phyloP scores from a whole-genome alignment of 2,113 vertebrate species.

The Melanerpes formicivorus region DNA sequence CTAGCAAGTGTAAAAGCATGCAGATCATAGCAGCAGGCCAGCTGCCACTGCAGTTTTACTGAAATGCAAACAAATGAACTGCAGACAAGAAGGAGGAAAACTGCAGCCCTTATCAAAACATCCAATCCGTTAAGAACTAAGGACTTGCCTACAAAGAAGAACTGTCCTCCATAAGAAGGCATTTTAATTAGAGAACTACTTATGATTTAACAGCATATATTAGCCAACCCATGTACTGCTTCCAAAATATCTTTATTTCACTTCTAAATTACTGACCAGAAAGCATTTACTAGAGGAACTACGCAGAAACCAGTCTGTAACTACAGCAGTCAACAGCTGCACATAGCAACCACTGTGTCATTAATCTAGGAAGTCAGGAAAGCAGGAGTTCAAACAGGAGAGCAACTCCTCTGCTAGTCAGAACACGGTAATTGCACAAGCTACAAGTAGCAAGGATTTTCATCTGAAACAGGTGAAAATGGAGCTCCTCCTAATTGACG shows the following conservation, averaged over 20 bases:
- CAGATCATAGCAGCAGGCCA: background rate
- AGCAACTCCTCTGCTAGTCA: background rate
- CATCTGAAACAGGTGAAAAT: slow-evolving; percentile 61
- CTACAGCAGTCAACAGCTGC: background rate
- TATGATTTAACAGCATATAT: background rate
- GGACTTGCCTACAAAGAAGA: background rate
- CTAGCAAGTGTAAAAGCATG: background rate
- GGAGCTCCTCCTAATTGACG: slow-evolving; percentile 43
- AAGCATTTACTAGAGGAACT: background rate
- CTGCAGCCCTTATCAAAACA: background rate
- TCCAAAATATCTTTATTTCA: background rate
- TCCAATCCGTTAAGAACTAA: background rate
- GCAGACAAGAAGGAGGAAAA: background rate
- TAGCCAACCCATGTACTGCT: background rate
- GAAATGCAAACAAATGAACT: background rate
- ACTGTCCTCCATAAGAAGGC: background rate
- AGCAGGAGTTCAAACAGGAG: background rate
- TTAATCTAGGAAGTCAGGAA: fast-evolving
- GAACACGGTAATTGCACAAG: slow-evolving; percentile 14
- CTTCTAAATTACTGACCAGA: background rate
- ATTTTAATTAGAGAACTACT: background rate
- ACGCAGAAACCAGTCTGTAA: background rate
- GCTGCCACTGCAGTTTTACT: background rate
- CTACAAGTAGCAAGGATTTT: background rate
- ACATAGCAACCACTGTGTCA: background rate